Evolutionary conservation across 2,113 vertebrate species (phyloP), one percentile per base, ranked within the genome.

Genomic region (Cololabis saira): DNA sequence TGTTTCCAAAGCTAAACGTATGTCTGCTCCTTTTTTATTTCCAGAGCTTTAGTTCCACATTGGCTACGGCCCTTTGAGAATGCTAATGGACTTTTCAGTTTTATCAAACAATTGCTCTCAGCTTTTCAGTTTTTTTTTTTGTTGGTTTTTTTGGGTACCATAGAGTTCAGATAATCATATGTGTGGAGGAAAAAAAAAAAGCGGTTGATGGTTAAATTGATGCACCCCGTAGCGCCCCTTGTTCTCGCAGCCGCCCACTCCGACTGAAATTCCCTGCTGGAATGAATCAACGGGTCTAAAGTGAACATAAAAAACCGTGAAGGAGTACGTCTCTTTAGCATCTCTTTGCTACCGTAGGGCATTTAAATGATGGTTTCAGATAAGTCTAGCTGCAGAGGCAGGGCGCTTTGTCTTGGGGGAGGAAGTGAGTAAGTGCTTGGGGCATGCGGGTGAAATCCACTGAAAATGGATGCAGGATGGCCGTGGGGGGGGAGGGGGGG

Each of bases 211-310:
- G 65, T 67, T 48, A 60, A 72, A 87, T 88, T 86, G 82, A 85
- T 82, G 81, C 76, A 59, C 81, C 77, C 81, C 49, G 80, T 76
- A 45, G 87, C 66, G 80, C 65, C 61, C 61, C 53, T 87, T 77
- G 57, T 86, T 81, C 81, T 74, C 71, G 47, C 52, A 18, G 74
- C 67, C 71, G 57, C 87, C 82, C 76, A 83, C 87, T 81, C 81
- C 9, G 70, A 77, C 55, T 63, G 52, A 55, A 85, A 83, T 68
- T 79, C 80, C 81, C 67, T 8, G 67, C 75, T 70, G 86, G 80
- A 82, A 81, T 75, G 76, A 88, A 81, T 84, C 59, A 80, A 71
- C 51, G 53, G 74, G 62, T 69, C 58, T 56, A 81, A 78, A 74
- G 68, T 61, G 57, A 76, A 61, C 71, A 68, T 63, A 64, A 63